These are phyloP conservation scores for Coluber constrictor DNA, from an alignment of 2,797 vertebrate genomes.

Conservation along the genomic window DNA sequence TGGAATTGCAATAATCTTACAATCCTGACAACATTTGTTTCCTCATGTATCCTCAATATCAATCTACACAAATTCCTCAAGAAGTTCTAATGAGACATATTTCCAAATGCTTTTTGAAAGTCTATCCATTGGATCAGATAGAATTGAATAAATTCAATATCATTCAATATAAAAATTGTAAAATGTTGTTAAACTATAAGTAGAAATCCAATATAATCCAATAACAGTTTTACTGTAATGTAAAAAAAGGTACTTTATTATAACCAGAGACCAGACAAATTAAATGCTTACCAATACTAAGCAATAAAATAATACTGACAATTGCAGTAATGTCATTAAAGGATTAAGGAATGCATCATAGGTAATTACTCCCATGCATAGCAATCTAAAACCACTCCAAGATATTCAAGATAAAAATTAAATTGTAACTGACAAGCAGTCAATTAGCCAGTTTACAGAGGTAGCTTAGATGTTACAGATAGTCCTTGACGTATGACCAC, in stretches of 20 bases:
- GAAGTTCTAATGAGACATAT: background rate
- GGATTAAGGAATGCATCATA: background rate
- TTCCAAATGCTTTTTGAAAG: background rate
- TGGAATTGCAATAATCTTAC: background rate
- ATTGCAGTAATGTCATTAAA: background rate
- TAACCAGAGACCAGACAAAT: background rate
- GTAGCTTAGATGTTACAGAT: background rate
- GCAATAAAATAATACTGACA: background rate
- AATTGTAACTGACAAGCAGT: background rate
- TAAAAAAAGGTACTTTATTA: background rate
- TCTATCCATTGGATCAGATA: background rate
- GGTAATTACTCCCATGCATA: background rate
- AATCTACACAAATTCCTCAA: background rate
- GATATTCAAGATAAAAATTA: background rate
- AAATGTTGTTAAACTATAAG: background rate
- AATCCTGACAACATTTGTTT: background rate
- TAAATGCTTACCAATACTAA: background rate
- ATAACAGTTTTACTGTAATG: background rate
- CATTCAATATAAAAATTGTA: background rate
- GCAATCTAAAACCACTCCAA: background rate
- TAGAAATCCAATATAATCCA: background rate
- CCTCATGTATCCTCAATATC: background rate
- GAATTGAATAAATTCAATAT: background rate
- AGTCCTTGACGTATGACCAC: background rate
- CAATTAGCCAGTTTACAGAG: background rate